Evolutionary conservation across 1,140 invertebrate species (phyloP).

Genomic region (Heliconius eleuchia): DNA sequence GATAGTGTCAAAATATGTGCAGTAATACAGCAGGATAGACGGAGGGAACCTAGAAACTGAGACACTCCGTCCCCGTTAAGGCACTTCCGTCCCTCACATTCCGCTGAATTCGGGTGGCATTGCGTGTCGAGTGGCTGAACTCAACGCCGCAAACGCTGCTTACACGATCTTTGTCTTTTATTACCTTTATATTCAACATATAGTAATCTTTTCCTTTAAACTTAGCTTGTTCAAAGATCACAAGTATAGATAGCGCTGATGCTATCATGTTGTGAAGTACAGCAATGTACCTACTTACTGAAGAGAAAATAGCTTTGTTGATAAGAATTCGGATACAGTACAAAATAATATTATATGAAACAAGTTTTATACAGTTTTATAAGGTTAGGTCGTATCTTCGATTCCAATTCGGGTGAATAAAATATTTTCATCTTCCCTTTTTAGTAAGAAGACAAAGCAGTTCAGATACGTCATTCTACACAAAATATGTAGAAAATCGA

Average conservation of each 20-base stretch:
- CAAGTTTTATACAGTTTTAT: not conserved
- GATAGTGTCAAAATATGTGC: too few species aligned
- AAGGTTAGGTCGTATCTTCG: too few species aligned
- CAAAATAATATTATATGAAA: not conserved
- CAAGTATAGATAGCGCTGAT: conserved; percentile 7
- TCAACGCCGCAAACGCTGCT: too few species aligned
- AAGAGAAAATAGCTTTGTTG: conserved; percentile 10
- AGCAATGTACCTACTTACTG: not conserved
- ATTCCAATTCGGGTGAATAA: too few species aligned
- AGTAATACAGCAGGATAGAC: too few species aligned
- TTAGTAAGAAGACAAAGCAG: not conserved
- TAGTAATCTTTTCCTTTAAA: conserved; percentile 1
- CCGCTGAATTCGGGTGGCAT: too few species aligned
- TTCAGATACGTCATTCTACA: not conserved
- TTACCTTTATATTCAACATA: not conserved
- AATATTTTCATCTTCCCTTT: too few species aligned
- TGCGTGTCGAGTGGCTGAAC: too few species aligned
- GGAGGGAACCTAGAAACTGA: too few species aligned
- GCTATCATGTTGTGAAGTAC: conserved; percentile 5
- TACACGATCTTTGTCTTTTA: not conserved
- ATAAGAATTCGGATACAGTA: not conserved
- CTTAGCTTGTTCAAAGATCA: not conserved
- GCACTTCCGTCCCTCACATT: too few species aligned
- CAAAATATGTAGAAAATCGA: not conserved
- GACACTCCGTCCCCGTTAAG: too few species aligned